Percentiles rank a stretch among this genome's conserved stretches.
These are phyloP conservation scores for Lanistes nyassanus DNA, from an alignment of 1,140 invertebrate species.

Conservation along the genomic window DNA sequence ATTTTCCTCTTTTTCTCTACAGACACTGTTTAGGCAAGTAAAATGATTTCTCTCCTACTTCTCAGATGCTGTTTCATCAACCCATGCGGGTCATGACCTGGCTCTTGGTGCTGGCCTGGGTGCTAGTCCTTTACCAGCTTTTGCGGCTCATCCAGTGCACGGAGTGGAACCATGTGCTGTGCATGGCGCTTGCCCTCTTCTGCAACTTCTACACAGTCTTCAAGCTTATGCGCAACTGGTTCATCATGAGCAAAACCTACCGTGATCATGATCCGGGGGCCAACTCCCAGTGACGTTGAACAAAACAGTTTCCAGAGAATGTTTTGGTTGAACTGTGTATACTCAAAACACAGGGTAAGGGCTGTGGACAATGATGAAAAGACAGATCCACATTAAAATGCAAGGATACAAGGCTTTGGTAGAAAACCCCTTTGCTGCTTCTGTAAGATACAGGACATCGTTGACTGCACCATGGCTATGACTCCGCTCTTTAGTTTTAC, in stretches of 20 bases:
- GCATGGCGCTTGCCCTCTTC: conserved; percentile 84
- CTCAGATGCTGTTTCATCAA: conserved; percentile 86
- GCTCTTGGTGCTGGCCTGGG: conserved; percentile 78
- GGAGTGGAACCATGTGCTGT: conserved; percentile 92
- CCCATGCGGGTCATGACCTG: conserved; percentile 83
- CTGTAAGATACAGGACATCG: too few relatives aligned
- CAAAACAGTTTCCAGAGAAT: too few relatives aligned
- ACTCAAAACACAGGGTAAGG: too few relatives aligned
- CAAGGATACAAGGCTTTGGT: too few relatives aligned
- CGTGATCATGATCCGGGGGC: conserved; percentile 54
- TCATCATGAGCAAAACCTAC: conserved; percentile 74
- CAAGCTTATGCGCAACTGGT: conserved; percentile 85
- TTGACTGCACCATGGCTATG: too few relatives aligned
- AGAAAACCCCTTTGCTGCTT: too few relatives aligned
- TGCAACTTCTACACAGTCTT: conserved; percentile 93
- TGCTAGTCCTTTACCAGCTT: conserved; percentile 81
- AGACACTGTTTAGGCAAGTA: too few relatives aligned
- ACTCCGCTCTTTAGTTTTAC: too few relatives aligned
- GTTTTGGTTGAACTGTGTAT: too few relatives aligned
- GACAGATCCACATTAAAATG: too few relatives aligned
- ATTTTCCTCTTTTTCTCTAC: too few relatives aligned
- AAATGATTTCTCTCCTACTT: conserved; percentile 22
- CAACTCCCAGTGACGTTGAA: conserved; percentile 4
- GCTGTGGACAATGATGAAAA: too few relatives aligned
- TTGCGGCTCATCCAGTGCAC: conserved; percentile 79